Percentiles rank a stretch among this genome's conserved stretches.
Conservation (phyloP, 2,797 vertebrate species). For the Siniperca scherzeri region DNA sequence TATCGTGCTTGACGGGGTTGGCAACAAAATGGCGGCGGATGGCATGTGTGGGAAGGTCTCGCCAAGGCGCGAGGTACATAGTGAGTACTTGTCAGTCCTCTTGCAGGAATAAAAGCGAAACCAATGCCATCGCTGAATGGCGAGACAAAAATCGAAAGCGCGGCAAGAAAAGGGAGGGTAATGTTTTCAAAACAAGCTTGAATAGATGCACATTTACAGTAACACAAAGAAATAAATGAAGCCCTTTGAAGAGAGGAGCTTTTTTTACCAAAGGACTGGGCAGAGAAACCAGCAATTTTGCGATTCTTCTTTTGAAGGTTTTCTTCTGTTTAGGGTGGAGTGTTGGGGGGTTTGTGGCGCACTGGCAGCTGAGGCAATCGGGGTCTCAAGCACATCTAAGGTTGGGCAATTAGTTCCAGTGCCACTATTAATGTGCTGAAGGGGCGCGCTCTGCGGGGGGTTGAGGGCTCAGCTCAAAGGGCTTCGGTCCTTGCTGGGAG, state of each 20-base stretch:
- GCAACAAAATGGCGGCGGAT: conserved; percentile 74
- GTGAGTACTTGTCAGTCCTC: conserved; percentile 65
- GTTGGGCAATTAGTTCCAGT: conserved; percentile 88
- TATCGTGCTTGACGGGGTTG: conserved; percentile 46
- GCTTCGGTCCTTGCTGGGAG: conserved; percentile 72
- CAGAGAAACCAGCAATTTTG: conserved; percentile 74
- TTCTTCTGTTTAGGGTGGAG: conserved; percentile 74
- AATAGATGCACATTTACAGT: conserved; percentile 76
- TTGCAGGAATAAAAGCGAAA: conserved; percentile 60
- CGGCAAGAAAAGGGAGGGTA: conserved; percentile 50
- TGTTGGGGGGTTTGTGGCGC: conserved; percentile 72
- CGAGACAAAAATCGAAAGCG: conserved; percentile 51
- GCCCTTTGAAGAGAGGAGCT: conserved; percentile 57
- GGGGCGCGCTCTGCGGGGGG: conserved; percentile 82
- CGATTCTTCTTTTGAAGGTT: conserved; percentile 77
- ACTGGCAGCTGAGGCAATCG: conserved; percentile 80
- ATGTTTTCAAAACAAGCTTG: conserved; percentile 75
- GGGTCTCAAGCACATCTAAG: conserved; percentile 84
- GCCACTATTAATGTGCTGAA: conserved; percentile 85
- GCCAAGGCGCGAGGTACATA: conserved; percentile 55
- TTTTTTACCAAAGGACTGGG: conserved; percentile 57
- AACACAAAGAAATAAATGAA: conserved; percentile 71
- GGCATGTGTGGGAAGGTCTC: conserved; percentile 68
- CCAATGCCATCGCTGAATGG: conserved; percentile 55
- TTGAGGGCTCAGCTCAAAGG: conserved; percentile 81